phyloP scores from a whole-genome alignment of 1,140 invertebrate species.

The Bombus waltoni region DNA sequence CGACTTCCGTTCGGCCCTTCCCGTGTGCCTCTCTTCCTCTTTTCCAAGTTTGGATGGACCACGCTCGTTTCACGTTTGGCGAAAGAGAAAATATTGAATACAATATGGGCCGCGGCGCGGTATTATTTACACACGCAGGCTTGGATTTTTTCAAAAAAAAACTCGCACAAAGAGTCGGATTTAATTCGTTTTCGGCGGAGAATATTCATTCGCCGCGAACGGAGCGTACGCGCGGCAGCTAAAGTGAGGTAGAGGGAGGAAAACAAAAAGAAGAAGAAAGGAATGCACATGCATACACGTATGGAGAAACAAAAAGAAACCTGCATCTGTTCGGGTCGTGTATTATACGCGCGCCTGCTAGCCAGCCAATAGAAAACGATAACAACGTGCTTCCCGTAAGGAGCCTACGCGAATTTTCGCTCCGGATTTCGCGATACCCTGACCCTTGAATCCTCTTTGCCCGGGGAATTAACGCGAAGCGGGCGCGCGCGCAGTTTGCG shows the following conservation, averaged over 20 bases:
- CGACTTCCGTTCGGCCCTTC: not conserved
- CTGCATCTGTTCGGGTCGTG: constrained; percentile 37
- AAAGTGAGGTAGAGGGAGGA: not conserved
- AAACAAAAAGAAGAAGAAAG: not conserved
- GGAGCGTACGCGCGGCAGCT: not conserved
- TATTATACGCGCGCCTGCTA: constrained; percentile 20
- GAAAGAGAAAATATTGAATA: constrained; percentile 66
- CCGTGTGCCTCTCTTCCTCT: not conserved
- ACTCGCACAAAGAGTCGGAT: constrained; percentile 67
- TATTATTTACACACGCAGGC: constrained; percentile 71
- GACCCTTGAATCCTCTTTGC: constrained; percentile 46
- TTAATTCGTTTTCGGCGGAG: constrained; percentile 66
- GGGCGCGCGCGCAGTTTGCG: not conserved
- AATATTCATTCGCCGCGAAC: constrained; percentile 58
- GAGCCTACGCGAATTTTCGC: constrained; percentile 28
- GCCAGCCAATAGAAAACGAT: constrained; percentile 28
- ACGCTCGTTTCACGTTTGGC: constrained; percentile 42
- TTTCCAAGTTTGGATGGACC: not conserved
- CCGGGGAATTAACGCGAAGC: constrained; percentile 40
- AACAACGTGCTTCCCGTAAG: constrained; percentile 27
- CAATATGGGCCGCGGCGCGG: constrained; percentile 57
- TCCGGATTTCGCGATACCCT: constrained; percentile 17
- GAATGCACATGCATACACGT: not conserved
- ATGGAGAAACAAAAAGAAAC: constrained; percentile 13
- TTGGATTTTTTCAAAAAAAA: constrained; percentile 63